A percentile compares a stretch with the other conserved stretches of the same genome.
phyloP scores from a whole-genome alignment of 2,113 vertebrate genomes.

The Centropristis striata region DNA sequence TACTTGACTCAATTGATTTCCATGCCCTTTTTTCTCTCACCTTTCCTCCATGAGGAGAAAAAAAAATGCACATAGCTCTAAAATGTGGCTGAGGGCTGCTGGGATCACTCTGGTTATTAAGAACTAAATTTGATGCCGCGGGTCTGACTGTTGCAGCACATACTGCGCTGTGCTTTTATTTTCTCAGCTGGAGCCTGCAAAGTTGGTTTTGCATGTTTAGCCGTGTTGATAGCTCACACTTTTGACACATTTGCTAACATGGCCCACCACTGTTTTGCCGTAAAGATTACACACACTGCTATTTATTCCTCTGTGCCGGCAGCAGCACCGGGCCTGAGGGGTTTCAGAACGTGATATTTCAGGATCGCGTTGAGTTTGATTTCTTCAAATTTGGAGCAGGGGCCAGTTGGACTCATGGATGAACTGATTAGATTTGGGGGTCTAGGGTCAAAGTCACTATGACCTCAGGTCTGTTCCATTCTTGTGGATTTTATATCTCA shows the following conservation, averaged over 20 bases:
- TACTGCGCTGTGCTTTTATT: neutral
- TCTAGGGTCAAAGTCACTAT: too few relatives aligned
- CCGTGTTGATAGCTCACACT: constrained; percentile 5
- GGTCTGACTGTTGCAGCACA: neutral
- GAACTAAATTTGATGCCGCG: constrained; percentile 16
- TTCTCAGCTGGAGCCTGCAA: constrained; percentile 11
- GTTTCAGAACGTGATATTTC: too few relatives aligned
- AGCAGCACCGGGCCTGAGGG: too few relatives aligned
- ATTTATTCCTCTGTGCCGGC: neutral
- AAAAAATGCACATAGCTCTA: neutral
- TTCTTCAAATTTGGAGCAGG: too few relatives aligned
- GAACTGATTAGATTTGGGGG: too few relatives aligned
- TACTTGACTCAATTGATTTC: constrained; percentile 60
- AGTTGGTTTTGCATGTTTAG: constrained; percentile 26
- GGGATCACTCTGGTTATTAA: constrained; percentile 40
- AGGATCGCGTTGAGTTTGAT: too few relatives aligned
- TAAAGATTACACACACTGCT: neutral
- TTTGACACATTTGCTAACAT: constrained; percentile 18
- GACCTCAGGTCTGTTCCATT: too few relatives aligned
- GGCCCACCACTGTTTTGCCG: neutral
- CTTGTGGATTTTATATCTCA: too few relatives aligned
- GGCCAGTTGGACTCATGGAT: too few relatives aligned
- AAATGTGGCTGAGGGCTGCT: constrained; percentile 43
- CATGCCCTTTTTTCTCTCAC: constrained; percentile 39
- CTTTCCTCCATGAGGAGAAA: constrained; percentile 30